phyloP scores from a whole-genome alignment of 2,113 vertebrate species.

The Pomatostomus ruficeps region DNA sequence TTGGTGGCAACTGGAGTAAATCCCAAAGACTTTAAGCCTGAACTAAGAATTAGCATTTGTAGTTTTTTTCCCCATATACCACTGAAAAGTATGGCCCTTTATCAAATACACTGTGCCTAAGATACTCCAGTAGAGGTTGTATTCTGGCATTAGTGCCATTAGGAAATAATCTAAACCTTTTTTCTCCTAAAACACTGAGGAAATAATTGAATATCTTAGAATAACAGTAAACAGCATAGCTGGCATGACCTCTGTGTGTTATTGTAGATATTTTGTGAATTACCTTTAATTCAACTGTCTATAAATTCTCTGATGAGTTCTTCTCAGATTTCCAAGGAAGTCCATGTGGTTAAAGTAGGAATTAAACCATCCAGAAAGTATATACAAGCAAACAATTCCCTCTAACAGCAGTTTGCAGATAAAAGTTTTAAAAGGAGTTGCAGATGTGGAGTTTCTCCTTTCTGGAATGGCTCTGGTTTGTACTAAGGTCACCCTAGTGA shows the following conservation, averaged over 20 bases:
- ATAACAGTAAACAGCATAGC: neutral
- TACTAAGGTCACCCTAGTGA: neutral
- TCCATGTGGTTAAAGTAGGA: neutral
- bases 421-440: neutral
- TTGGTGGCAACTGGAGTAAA: neutral
- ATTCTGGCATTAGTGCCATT: neutral
- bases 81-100: neutral
- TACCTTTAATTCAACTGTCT: neutral
- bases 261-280: neutral
- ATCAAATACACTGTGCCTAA: neutral
- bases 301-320: neutral
- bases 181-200: neutral
- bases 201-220: neutral
- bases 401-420: neutral
- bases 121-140: neutral
- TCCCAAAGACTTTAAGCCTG: neutral
- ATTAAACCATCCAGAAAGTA: neutral
- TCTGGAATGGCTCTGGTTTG: neutral
- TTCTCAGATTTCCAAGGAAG: neutral
- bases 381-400: neutral
- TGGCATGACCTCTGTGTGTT: neutral
- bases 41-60: neutral
- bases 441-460: neutral
- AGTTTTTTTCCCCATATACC: neutral
- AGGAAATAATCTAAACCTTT: neutral